Evolutionary conservation across 2,113 vertebrate species (phyloP), one percentile per base, ranked within the genome.

Genomic region (Equus quagga): DNA sequence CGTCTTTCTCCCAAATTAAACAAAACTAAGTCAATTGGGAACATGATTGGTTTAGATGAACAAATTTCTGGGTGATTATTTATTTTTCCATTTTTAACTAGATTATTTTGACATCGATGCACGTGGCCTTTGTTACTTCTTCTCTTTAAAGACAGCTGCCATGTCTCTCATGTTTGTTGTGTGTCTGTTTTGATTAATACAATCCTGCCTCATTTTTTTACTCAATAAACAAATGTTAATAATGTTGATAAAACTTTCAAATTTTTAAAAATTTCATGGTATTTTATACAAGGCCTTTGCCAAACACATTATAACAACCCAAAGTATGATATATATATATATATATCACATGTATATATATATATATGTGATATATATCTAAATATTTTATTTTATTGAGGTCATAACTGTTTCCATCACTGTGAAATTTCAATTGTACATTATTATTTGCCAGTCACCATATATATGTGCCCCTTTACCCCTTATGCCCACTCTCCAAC

Each of bases 231-330:
- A 84, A 79, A 3, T 81, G 8, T 78, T 60, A 46, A 60, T 79
- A 49, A 51, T 62, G 0, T 79, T 83, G 44, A 70, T 69, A 70
- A 54, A 89, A 46, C 18, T 85, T 69, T 80, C 10, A 17, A 60
- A 44, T 46, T 75, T 21, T 73, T 64, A 28, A 21, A 31, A 82
- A 21, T 54, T 67, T 80, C 4, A 46, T 92, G 56, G 14, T n/a
- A 31, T 56, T 94, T 96, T 94, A 21, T 81, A 56, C 15, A 89
- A 44, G 0, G 3, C 7, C 44, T 64, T 72, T 93, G 31, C 2
- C 91, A 85, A 81, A 67, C 24, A 60, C 19, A 69, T 73, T n/a
- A 72, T 85, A 64, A 85, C n/a, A 94, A 73, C 8, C 10, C n/a
- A 69, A 87, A 58, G 19, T 46, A 4, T 72, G 8, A 89, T 7